Evolutionary conservation across 1,140 invertebrate genomes (phyloP), one percentile per base, ranked within the genome.

Genomic region (Atta texana): DNA sequence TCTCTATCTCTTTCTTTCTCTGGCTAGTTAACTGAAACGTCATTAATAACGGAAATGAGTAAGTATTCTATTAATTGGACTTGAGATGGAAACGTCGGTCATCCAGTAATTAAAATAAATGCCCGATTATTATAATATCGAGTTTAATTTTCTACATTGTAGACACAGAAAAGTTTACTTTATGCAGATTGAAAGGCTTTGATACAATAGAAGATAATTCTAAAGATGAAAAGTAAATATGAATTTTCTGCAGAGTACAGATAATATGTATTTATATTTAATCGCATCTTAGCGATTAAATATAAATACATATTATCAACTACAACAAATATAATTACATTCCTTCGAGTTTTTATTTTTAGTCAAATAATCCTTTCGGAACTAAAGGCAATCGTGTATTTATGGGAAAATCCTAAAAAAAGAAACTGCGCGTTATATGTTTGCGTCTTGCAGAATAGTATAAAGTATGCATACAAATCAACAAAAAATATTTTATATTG

Each of bases 11-110:
- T 76, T 74, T 89, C 81, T 90, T 39, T 78, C 53, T 39, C 21
- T 18, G 18, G 53, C 75, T 80, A 78, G 85, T 89, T 89, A 88
- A 89, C 61, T 72, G 87, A 81, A 80, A 87, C 64, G 85, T 81
- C 78, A 89, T 90, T 90, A 89, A 90, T 90, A 90, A 89, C 74
- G 85, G 85, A 87, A 82, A 87, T 82, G 88, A 76, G 77, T 44
- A 44, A 8, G 39, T 86, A 82, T 69, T 87, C 88, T 88, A 89
- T 89, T 89, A 89, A 85, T 66, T 44, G 49, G 72, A 31, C 44
- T 59, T 12, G 61, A 24, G 12, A 71, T 49, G 69, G 76, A 80
- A 86, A 76, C 44, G 61, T 81, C 28, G 39, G 24, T 57, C 66
- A n/a, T 55, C n/a, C 44, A 21, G 18, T 53, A 76, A 85, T 75